Evolutionary conservation across 1,140 invertebrate genomes (phyloP).

Genomic region (Drosophila lacteicornis): DNA sequence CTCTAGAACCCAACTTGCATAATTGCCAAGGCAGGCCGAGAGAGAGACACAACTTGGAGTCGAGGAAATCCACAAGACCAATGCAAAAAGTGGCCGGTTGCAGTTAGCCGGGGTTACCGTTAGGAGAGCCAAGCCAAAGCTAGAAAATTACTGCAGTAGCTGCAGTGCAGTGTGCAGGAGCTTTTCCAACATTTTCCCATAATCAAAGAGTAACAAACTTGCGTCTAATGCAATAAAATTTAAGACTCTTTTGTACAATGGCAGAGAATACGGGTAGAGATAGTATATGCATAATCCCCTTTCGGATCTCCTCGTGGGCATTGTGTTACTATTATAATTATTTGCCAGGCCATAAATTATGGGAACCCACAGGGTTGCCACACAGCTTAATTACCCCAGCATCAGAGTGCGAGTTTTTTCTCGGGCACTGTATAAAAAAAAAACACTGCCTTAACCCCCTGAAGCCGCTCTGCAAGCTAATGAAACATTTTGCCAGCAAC

Average conservation of each 20-base stretch:
- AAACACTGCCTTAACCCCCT: constrained; percentile 1
- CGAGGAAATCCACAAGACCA: constrained; percentile 36
- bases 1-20: constrained; percentile 50
- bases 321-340: constrained; percentile 82
- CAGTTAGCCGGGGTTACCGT: constrained; percentile 59
- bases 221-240: constrained; percentile 73
- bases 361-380: constrained; percentile 72
- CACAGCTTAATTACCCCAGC: constrained; percentile 74
- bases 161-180: not conserved
- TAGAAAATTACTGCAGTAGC: constrained; percentile 27
- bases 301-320: constrained; percentile 30
- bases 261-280: constrained; percentile 1
- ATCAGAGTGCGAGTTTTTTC: constrained; percentile 49
- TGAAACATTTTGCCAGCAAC: constrained; percentile 66
- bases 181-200: constrained; percentile 60
- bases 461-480: constrained; percentile 44
- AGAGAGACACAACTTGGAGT: constrained; percentile 11
- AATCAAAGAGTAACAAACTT: constrained; percentile 73
- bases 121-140: constrained; percentile 21
- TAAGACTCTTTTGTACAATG: constrained; percentile 73
- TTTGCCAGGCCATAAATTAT: constrained; percentile 77
- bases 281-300: constrained; percentile 7
- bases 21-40: constrained; percentile 52
- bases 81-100: constrained; percentile 50
- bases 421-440: not conserved